phyloP scores from a whole-genome alignment of 2,113 vertebrate genomes.

The Marmota flaviventris region DNA sequence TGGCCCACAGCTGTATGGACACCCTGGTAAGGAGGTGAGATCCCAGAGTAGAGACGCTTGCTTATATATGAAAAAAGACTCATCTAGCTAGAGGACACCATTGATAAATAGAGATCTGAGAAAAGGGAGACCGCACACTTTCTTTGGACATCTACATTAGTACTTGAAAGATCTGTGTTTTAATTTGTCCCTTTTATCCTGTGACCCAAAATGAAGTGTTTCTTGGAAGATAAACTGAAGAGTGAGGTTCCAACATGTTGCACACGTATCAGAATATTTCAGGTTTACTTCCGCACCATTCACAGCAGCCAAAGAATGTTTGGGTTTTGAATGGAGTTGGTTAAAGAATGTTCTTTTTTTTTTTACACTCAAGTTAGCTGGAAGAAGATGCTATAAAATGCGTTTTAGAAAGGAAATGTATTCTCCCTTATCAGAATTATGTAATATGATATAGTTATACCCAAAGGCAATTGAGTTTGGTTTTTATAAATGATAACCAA shows the following conservation, averaged over 20 bases:
- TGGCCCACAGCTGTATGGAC: not conserved
- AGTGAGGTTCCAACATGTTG: constrained; percentile 79
- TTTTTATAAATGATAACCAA: constrained; percentile 53
- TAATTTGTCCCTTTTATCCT: constrained; percentile 73
- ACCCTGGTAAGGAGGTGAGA: constrained; percentile 26
- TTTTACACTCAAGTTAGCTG: not conserved
- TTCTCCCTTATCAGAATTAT: constrained; percentile 5
- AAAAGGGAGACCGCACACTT: constrained; percentile 6
- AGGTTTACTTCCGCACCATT: constrained; percentile 79
- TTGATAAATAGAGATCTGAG: constrained; percentile 2
- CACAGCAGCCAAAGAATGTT: constrained; percentile 79
- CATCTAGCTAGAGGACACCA: not conserved
- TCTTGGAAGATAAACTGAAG: constrained; percentile 70
- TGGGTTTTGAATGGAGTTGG: constrained; percentile 75
- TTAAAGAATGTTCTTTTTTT: constrained; percentile 80
- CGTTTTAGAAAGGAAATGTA: constrained; percentile 37
- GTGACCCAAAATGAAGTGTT: constrained; percentile 70
- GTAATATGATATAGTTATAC: constrained; percentile 12
- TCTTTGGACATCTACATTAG: not conserved
- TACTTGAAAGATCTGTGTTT: constrained; percentile 50
- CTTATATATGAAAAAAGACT: not conserved
- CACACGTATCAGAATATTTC: constrained; percentile 50
- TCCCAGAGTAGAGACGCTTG: not conserved
- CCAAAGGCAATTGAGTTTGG: not conserved
- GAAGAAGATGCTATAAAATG: constrained; percentile 61